Evolutionary conservation across 1,140 invertebrate species (phyloP), one percentile per base, ranked within the genome.

Genomic region (Hylaeus volcanicus): DNA sequence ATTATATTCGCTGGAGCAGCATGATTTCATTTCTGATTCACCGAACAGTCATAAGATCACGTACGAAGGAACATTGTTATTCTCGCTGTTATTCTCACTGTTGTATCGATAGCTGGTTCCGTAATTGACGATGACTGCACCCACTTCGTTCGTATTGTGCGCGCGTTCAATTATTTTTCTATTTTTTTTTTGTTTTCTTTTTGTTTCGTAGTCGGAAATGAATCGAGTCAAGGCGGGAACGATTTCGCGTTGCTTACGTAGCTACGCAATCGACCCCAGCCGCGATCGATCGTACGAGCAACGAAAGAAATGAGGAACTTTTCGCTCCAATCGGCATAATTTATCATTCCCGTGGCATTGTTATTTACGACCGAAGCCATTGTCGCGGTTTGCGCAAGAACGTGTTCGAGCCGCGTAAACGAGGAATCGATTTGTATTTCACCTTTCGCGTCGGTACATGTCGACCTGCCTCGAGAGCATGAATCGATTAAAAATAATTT

Each of bases 351-450:
- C 3, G 3, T 0, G n/a, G n/a, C 9, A 51, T 58, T 37, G 43
- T 26, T 58, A 58, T 70, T 58, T 48, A 39, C 43, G n/a, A 6
- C 43, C 41, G 26, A 6, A 9, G 9, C 43, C 9, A 70, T 76
- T 70, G 74, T 70, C 39, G 15, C 8, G 41, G 1, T 14, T 76
- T 69, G 43, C 65, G 39, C 53, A 76, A 76, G 14, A 48, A n/a
- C 26, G 12, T 8, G 55, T 70, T 58, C 55, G 51, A 26, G 9
- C n/a, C 41, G 55, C 0, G 37, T 58, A 12, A 68, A 6, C 53
- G 41, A 71, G 68, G 73, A 73, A 79, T 63, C 75, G 70, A 74
- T 79, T 79, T 73, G 51, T 74, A 74, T 74, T 79, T 73, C 26
- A 64, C 77, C 41, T 74, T 79, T 73, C 77, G 56, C 77, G 15